A percentile compares a stretch with the other conserved stretches of the same genome.
Evolutionary conservation across 2,797 vertebrate species (phyloP).

Genomic region (Eospalax fontanierii): DNA sequence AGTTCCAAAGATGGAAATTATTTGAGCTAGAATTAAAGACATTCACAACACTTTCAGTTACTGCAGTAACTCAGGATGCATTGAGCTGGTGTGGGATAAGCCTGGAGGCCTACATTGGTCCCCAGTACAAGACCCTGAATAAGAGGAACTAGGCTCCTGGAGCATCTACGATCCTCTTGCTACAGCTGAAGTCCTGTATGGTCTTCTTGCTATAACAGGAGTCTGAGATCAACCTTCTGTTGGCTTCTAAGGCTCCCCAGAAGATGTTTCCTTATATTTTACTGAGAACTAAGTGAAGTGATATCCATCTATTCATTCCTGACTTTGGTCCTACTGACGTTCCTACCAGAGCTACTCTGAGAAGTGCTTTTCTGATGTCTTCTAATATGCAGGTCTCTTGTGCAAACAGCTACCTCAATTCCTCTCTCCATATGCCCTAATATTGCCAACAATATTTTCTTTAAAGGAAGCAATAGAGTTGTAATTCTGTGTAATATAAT

Average conservation of each 20-base stretch:
- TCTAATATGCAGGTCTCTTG: neutral
- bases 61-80: neutral
- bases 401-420: neutral
- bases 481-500: neutral
- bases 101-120: neutral
- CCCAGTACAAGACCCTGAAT: neutral
- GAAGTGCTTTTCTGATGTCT: neutral
- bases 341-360: neutral
- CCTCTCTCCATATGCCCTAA: neutral
- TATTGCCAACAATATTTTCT: neutral
- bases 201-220: neutral
- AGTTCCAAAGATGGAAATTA: neutral
- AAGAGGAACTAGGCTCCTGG: neutral
- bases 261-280: neutral
- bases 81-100: neutral
- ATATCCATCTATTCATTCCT: neutral
- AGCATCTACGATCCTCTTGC: neutral
- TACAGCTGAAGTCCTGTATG: neutral
- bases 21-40: neutral
- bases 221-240: neutral
- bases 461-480: neutral
- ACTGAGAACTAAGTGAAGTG: neutral
- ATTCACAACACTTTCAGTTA: neutral
- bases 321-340: neutral
- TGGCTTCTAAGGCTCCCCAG: neutral